These are phyloP conservation scores for Pediacus dermestoides DNA, from an alignment of 2,888 invertebrate species.

Conservation along the genomic window DNA sequence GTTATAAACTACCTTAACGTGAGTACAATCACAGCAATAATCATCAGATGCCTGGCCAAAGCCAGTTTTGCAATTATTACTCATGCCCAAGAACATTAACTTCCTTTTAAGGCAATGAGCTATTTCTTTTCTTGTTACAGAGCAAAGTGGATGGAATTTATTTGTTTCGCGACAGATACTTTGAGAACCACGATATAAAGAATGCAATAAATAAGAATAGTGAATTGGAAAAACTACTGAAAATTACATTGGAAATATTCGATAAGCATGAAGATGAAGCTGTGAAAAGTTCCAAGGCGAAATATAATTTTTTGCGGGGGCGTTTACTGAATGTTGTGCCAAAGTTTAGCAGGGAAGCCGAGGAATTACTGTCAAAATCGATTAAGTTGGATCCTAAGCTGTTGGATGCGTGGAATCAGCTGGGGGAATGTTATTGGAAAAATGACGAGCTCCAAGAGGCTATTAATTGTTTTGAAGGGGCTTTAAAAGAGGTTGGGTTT, in stretches of 20 bases:
- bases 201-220: slow-evolving; percentile 64
- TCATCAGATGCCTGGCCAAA: neutral
- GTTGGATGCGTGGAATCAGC: slow-evolving; percentile 82
- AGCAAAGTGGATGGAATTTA: slow-evolving; percentile 64
- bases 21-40: slow-evolving; percentile 24
- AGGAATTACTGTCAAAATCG: slow-evolving; percentile 74
- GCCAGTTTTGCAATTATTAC: slow-evolving; percentile 14
- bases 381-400: slow-evolving; percentile 79
- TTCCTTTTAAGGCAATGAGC: slow-evolving; percentile 17
- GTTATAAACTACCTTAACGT: slow-evolving; percentile 36
- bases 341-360: slow-evolving; percentile 65
- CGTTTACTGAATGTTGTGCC: slow-evolving; percentile 69
- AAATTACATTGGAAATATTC: slow-evolving; percentile 59
- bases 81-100: slow-evolving; percentile 14
- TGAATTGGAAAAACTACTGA: slow-evolving; percentile 62
- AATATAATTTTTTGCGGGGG: slow-evolving; percentile 69
- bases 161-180: slow-evolving; percentile 72
- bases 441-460: slow-evolving; percentile 76
- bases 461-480: slow-evolving; percentile 78
- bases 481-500: slow-evolving; percentile 65
- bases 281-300: slow-evolving; percentile 28
- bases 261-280: slow-evolving; percentile 62
- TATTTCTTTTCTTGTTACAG: slow-evolving; percentile 50
- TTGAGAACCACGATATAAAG: slow-evolving; percentile 68
- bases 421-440: slow-evolving; percentile 88